Conservation (phyloP, 2,888 invertebrate species). For the Acrobasis repandana region DNA sequence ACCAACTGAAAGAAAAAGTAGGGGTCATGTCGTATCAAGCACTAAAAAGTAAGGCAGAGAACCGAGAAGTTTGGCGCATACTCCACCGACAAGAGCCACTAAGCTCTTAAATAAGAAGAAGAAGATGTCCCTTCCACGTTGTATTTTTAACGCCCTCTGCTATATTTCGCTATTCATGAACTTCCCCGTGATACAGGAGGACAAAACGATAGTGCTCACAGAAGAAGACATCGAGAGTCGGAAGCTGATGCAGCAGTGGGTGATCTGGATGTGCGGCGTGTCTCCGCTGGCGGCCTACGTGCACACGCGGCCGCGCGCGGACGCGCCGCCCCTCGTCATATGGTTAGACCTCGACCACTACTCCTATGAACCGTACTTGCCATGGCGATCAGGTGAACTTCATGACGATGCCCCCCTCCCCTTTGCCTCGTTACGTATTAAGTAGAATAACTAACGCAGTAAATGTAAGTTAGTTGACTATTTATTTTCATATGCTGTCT, state of each 20-base stretch:
- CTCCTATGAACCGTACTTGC: not conserved
- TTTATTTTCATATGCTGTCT: too few species aligned
- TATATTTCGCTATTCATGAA: slow-evolving; percentile 9
- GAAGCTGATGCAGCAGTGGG: slow-evolving; percentile 64
- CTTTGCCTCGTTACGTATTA: not conserved
- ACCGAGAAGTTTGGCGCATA: too few species aligned
- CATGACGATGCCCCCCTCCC: not conserved
- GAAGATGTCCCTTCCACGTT: too few species aligned
- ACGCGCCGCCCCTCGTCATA: slow-evolving; percentile 67
- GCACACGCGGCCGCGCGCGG: slow-evolving; percentile 57
- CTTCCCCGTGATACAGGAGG: slow-evolving; percentile 36
- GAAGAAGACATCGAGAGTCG: slow-evolving; percentile 46
- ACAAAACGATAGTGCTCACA: slow-evolving; percentile 29
- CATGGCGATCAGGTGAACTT: not conserved
- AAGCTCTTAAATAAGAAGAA: too few species aligned
- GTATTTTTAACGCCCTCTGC: too few species aligned
- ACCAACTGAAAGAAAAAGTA: too few species aligned
- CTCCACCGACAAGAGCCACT: too few species aligned
- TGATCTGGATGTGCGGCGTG: slow-evolving; percentile 61
- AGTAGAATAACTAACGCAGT: too few species aligned
- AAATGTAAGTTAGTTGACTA: too few species aligned
- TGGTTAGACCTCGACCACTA: slow-evolving; percentile 46
- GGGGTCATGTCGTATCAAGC: too few species aligned
- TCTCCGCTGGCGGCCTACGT: slow-evolving; percentile 59
- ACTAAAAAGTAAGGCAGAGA: too few species aligned